Percentiles rank a stretch among this genome's conserved stretches.
Conservation (phyloP, 2,888 invertebrate species). For the Abscondita cerata region DNA sequence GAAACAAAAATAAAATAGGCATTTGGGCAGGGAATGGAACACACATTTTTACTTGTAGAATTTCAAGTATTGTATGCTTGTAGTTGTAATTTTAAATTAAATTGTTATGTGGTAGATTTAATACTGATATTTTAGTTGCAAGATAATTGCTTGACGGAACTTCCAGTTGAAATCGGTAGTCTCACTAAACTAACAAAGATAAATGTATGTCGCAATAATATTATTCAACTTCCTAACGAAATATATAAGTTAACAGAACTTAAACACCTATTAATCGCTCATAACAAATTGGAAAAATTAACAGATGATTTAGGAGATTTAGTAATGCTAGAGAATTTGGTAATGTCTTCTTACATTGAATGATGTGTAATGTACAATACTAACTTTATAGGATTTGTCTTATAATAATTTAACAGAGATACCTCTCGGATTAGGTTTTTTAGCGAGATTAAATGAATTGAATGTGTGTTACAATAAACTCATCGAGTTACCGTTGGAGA, state of each 20-base stretch:
- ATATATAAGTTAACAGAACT: constrained; percentile 76
- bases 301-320: constrained; percentile 79
- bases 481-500: constrained; percentile 77
- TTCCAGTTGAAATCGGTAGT: constrained; percentile 78
- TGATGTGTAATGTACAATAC: constrained; percentile 23
- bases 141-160: constrained; percentile 76
- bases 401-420: constrained; percentile 75
- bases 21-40: too few species aligned
- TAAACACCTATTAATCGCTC: constrained; percentile 73
- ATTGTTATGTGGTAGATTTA: neutral
- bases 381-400: constrained; percentile 73
- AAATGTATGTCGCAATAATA: constrained; percentile 74
- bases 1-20: too few species aligned
- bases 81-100: too few species aligned
- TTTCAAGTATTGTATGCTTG: too few species aligned
- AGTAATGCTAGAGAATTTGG: constrained; percentile 78
- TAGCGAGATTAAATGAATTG: constrained; percentile 77
- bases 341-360: constrained; percentile 47
- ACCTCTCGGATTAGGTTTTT: constrained; percentile 83
- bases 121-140: constrained; percentile 68
- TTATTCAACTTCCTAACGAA: constrained; percentile 67
- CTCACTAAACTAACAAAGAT: constrained; percentile 72
- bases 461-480: constrained; percentile 79
- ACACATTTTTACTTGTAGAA: too few species aligned
- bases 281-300: constrained; percentile 74